Conservation (phyloP, 1,140 invertebrate genomes). For the Gryllus bimaculatus region DNA sequence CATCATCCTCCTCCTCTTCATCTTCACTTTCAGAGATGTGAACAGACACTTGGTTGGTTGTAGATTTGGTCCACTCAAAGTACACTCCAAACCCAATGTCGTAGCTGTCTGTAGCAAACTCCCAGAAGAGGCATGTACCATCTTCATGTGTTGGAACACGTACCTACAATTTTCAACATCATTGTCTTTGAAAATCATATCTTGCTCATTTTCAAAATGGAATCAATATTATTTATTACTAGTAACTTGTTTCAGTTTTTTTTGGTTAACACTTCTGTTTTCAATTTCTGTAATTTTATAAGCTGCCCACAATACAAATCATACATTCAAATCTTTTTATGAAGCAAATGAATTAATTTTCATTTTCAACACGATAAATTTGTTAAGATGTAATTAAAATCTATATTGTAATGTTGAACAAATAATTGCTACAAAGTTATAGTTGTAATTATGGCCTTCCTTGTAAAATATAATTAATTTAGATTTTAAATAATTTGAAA, state of each 20-base stretch:
- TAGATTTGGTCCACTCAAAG: constrained; percentile 93
- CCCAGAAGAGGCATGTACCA: constrained; percentile 95
- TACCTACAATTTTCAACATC: constrained; percentile 39
- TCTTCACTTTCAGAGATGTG: constrained; percentile 88
- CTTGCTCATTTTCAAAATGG: too few relatives aligned
- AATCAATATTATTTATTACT: too few relatives aligned
- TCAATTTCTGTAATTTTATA: background rate
- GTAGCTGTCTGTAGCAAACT: constrained; percentile 97
- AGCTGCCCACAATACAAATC: background rate
- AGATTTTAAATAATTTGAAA: too few relatives aligned
- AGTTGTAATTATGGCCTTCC: too few relatives aligned
- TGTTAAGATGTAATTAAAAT: background rate
- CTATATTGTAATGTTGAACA: too few relatives aligned
- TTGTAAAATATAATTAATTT: too few relatives aligned
- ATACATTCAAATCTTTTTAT: background rate
- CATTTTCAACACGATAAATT: background rate
- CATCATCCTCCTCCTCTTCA: constrained; percentile 75
- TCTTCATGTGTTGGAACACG: constrained; percentile 93
- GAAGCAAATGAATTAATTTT: background rate
- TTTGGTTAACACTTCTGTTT: background rate
- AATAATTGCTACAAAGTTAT: too few relatives aligned
- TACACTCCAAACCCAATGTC: constrained; percentile 98
- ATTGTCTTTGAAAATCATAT: too few relatives aligned
- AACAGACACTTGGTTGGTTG: constrained; percentile 73
- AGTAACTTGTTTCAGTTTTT: too few relatives aligned